Base-by-base conservation (phyloP, 2,888 invertebrate species). In the Acleris laterana region DNA sequence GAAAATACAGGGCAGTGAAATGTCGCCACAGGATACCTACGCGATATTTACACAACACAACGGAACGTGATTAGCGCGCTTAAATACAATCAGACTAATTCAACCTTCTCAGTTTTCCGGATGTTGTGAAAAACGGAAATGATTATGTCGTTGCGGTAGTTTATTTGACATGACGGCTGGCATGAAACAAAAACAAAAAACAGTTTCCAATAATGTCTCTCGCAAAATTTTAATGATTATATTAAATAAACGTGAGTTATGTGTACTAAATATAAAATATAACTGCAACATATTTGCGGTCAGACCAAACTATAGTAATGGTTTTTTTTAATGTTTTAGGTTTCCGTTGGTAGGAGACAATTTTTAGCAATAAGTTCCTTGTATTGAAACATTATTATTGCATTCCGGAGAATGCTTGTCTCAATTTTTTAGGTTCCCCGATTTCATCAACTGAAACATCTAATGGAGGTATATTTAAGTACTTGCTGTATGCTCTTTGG, bases 101-200 rank as follows among this genome's bases (percentile, higher is more conserved):
- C 38, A 38, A 38, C 38, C 38, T 38, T 13, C 19, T 11, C 7
- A 16, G 44, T 69, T 56, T 71, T 66, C 68, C 65, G 70, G 67
- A 68, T 67, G 69, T 69, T 56, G 63, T 55, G 64, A 56, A 64
- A 72, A 73, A 72, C 79, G 81, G 81, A 83, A 77, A 69, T 58
- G 48, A 64, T 68, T 20, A 25, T 25, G 13, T 48, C 38, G 25
- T 62, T 64, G 62, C 69, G 50, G 66, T 71, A 75, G 48, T 57
- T 61, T 68, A 71, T 80, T 81, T 80, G 76, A 77, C 76, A 76
- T 77, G 75, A 72, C 71, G 70, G 65, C 75, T 84, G 84, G 82
- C 83, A 83, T 82, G 82, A 83, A 81, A 83, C 81, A 88, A 89
- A 90, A 90, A 89, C 87, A 90, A 90, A 90, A 90, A 89, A 89